These are phyloP conservation scores for Gortyna flavago DNA, from an alignment of 2,888 invertebrate genomes.

Conservation along the genomic window DNA sequence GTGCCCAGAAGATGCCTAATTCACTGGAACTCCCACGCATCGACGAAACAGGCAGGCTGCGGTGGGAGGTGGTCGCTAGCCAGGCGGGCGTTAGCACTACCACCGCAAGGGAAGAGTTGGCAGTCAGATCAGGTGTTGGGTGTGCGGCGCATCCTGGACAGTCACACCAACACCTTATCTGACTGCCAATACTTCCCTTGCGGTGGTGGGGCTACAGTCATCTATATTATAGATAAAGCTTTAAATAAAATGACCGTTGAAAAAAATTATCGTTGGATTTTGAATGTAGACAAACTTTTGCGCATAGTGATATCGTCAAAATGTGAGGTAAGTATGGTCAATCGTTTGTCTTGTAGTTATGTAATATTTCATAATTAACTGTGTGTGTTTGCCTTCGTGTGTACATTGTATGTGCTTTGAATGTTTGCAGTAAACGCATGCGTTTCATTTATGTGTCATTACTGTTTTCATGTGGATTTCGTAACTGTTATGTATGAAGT, in stretches of 20 bases:
- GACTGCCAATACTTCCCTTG: too few relatives aligned
- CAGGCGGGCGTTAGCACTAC: too few relatives aligned
- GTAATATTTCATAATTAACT: neutral
- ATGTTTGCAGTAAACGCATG: conserved; percentile 46
- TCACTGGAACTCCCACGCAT: too few relatives aligned
- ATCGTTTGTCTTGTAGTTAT: neutral
- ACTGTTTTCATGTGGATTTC: neutral
- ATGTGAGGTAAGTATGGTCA: neutral
- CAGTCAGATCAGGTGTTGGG: too few relatives aligned
- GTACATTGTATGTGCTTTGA: conserved; percentile 47
- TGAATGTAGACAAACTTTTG: neutral
- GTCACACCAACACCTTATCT: too few relatives aligned
- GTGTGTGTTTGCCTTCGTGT: conserved; percentile 11
- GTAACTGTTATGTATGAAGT: neutral
- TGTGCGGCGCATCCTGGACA: too few relatives aligned
- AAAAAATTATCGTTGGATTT: neutral
- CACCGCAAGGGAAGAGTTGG: too few relatives aligned
- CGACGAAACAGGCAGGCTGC: too few relatives aligned
- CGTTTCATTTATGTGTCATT: conserved; percentile 25
- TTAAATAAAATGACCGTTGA: neutral
- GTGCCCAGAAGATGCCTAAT: too few relatives aligned
- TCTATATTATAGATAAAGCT: too few relatives aligned
- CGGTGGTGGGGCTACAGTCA: too few relatives aligned
- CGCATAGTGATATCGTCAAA: neutral
- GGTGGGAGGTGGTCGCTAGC: too few relatives aligned